Evolutionary conservation across 2,888 invertebrate species (phyloP), one percentile per base, ranked within the genome.

Genomic region (Drosophila meridionalis): DNA sequence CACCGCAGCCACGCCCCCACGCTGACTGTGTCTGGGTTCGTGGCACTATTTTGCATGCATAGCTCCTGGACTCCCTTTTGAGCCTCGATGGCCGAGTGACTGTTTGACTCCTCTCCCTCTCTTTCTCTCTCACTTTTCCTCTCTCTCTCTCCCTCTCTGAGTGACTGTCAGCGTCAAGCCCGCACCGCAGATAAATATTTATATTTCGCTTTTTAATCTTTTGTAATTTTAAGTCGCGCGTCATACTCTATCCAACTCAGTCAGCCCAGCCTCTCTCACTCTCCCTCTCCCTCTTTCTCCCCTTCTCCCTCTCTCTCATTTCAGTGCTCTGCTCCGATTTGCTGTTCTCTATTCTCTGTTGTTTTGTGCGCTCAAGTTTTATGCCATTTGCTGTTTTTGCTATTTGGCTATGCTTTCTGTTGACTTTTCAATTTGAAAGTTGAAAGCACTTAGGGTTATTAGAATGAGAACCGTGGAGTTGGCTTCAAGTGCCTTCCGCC

Each of bases 381-480:
- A 80, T 56, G 83, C 87, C 85, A 84, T 82, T 82, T 85, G 76
- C 82, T 78, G 79, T 74, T 82, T 83, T 73, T 79, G 71, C 83
- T 90, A 84, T 85, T 90, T 87, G 82, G 89, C 90, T 76, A 80
- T 89, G 90, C 83, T 75, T 63, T 84, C 83, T 90, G 91, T 87
- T 87, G 86, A 89, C 91, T 87, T 90, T 87, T 87, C 91, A 90
- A 90, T 90, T 87, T 88, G 91, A 80, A 82, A 90, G 89, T 90
- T 85, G 80, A 90, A 90, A 90, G 90, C 91, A 88, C 90, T 87
- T 80, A 90, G 86, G 77, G 75, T 82, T 89, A 90, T 90, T 90
- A 90, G 91, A 89, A 85, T 76, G 80, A 73, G 86, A 85, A 72
- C 45, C 78, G 45, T 68, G 76, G 76, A 89, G 87, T 59, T 52